These are phyloP conservation scores for Odontothrips loti DNA, from an alignment of 2,888 invertebrate genomes.

Conservation along the genomic window DNA sequence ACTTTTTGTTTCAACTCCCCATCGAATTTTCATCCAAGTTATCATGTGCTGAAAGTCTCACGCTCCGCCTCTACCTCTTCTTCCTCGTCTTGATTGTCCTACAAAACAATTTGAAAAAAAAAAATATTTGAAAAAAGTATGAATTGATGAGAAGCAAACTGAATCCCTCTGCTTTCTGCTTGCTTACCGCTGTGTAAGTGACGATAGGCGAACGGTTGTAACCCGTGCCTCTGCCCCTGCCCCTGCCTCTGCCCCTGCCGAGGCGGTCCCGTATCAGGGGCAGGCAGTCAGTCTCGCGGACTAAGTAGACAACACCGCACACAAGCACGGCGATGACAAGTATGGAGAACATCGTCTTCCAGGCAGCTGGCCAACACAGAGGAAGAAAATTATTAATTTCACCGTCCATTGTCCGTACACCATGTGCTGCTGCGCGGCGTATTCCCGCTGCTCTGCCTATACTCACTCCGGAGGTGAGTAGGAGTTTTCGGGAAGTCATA, in stretches of 20 bases:
- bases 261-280: neutral
- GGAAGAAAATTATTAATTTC: no score
- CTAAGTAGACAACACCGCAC: neutral
- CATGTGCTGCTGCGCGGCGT: no score
- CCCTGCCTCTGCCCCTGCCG: neutral
- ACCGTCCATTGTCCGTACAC: no score
- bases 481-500: no score
- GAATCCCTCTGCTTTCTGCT: no score
- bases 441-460: no score
- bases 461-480: no score
- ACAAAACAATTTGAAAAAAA: neutral
- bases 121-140: neutral
- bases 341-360: neutral
- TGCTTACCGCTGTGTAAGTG: neutral
- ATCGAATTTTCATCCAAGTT: no score
- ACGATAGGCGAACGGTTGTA: neutral
- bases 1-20: no score
- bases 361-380: no score
- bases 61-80: neutral
- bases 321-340: neutral
- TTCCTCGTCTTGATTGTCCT: no score
- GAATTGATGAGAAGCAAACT: neutral
- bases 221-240: neutral
- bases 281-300: neutral
- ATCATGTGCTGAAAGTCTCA: neutral